Conservation (phyloP, 2,888 invertebrate genomes). For the Morpho helenor region DNA sequence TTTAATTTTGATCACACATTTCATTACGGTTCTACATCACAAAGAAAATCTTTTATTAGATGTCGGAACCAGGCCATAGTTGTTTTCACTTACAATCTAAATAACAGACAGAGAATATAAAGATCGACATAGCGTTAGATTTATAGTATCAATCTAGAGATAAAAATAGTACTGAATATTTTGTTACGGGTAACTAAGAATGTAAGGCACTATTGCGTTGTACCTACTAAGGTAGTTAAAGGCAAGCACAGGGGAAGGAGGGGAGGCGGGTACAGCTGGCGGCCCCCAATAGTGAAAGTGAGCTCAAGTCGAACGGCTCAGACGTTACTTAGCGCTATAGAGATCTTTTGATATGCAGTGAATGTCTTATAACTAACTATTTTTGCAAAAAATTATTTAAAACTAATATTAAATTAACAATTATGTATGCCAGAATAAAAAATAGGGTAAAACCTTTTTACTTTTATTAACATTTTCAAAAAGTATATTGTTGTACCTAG, state of each 20-base stretch:
- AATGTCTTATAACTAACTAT: not conserved
- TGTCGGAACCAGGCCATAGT: no score
- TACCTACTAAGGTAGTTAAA: constrained; percentile 31
- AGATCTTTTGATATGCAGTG: constrained; percentile 9
- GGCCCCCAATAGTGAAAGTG: constrained; percentile 77
- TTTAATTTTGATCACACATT: no score
- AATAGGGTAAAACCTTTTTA: no score
- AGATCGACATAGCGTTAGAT: not conserved
- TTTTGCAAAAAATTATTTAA: not conserved
- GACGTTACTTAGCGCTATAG: constrained; percentile 19
- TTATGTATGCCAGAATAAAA: no score
- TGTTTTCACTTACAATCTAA: no score
- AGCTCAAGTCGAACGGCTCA: constrained; percentile 39
- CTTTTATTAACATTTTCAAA: no score
- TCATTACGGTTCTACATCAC: no score
- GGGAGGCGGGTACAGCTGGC: constrained; percentile 57
- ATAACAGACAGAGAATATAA: no score
- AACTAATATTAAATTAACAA: no score
- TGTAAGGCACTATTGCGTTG: constrained; percentile 69
- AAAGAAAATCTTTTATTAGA: no score
- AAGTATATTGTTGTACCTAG: no score
- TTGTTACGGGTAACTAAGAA: constrained; percentile 32
- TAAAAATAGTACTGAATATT: constrained; percentile 3
- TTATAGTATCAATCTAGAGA: not conserved
- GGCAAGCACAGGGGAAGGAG: constrained; percentile 26